Evolutionary conservation across 1,140 invertebrate genomes (phyloP).

Genomic region (Drosophila lacteicornis): DNA sequence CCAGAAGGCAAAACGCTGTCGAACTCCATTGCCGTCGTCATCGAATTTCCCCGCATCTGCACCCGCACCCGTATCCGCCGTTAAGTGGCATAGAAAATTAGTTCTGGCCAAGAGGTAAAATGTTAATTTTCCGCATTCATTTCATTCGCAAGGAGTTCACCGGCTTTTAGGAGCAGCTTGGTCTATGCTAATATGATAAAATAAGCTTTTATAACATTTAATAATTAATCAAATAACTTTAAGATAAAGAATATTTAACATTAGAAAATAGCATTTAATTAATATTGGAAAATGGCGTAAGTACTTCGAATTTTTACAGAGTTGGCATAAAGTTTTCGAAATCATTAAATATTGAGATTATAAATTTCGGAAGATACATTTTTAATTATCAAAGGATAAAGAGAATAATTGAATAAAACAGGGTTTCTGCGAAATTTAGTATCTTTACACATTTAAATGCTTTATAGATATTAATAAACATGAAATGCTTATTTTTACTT

Average conservation of each 20-base stretch:
- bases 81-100: constrained; percentile 80
- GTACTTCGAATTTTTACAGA: too few relatives aligned
- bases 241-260: too few relatives aligned
- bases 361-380: background rate
- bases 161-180: background rate
- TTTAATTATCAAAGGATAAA: too few relatives aligned
- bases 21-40: constrained; percentile 18
- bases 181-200: background rate
- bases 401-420: background rate
- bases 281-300: too few relatives aligned
- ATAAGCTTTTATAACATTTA: background rate
- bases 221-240: too few relatives aligned
- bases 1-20: constrained; percentile 48
- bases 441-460: too few relatives aligned
- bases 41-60: constrained; percentile 14
- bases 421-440: background rate
- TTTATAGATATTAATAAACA: too few relatives aligned
- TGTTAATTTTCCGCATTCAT: constrained; percentile 59
- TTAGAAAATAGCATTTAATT: too few relatives aligned
- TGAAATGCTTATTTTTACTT: background rate
- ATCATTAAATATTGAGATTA: too few relatives aligned
- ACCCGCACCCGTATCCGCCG: constrained; percentile 1
- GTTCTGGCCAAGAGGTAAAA: constrained; percentile 72
- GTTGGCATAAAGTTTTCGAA: too few relatives aligned
- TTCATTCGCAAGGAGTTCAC: constrained; percentile 2